Evolutionary conservation across 2,797 vertebrate species (phyloP).

Genomic region (Tarsius wallacei): DNA sequence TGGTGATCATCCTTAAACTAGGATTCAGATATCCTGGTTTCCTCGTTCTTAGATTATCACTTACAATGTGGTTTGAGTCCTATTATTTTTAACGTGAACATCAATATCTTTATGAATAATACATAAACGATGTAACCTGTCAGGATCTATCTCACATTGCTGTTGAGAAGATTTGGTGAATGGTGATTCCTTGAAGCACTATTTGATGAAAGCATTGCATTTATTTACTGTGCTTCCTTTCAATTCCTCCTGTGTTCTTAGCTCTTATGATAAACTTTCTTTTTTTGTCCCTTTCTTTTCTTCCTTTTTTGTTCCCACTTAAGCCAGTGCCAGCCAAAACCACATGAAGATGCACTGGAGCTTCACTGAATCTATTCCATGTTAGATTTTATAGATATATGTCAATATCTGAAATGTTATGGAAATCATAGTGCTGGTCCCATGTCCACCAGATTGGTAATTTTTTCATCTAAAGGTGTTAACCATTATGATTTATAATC

Average conservation of each 20-base stretch:
- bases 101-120: not conserved
- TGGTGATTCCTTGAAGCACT: not conserved
- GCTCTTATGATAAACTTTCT: not conserved
- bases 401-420: constrained; percentile 27
- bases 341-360: not conserved
- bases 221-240: not conserved
- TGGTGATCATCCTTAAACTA: not conserved
- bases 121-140: not conserved
- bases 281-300: not conserved
- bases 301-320: not conserved
- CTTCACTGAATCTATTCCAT: not conserved
- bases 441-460: not conserved
- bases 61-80: not conserved
- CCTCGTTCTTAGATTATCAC: not conserved
- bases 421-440: not conserved
- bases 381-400: not conserved
- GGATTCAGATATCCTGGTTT: not conserved
- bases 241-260: not conserved
- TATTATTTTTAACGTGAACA: not conserved
- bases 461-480: constrained; percentile 4
- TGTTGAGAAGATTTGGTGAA: not conserved
- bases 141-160: not conserved
- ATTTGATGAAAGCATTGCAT: not conserved
- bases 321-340: not conserved
- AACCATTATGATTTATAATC: not conserved